Evolutionary conservation across 2,797 vertebrate species (phyloP).

Genomic region (Poeciliopsis presidionis): DNA sequence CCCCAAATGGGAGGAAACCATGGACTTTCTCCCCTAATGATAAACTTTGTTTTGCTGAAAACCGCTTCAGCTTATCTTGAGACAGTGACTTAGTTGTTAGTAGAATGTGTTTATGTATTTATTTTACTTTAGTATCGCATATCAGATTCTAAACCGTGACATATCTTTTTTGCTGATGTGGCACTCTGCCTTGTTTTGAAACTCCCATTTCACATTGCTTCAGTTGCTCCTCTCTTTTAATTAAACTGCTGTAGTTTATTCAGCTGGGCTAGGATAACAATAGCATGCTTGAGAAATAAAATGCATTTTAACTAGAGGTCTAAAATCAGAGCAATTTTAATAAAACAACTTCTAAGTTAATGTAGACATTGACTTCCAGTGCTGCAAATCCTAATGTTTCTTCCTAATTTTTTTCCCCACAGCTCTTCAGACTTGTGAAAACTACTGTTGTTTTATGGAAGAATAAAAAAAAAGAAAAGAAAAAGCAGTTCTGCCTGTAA

Average conservation of each 20-base stretch:
- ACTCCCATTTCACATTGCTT: constrained; percentile 10
- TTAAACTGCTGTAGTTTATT: not conserved
- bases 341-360: not conserved
- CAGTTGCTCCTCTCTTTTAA: not conserved
- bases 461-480: constrained; percentile 44
- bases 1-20: not conserved
- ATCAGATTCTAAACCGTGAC: not conserved
- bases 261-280: not conserved
- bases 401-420: constrained; percentile 30
- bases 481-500: constrained; percentile 73
- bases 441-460: constrained; percentile 74
- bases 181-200: not conserved
- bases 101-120: not conserved
- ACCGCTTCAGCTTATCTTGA: constrained; percentile 1
- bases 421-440: constrained; percentile 69
- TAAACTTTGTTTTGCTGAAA: constrained; percentile 1
- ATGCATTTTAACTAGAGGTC: not conserved
- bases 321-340: not conserved
- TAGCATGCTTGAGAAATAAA: not conserved
- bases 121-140: no score
- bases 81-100: constrained; percentile 5
- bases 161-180: not conserved
- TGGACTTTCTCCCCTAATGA: constrained; percentile 11
- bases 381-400: constrained; percentile 35
- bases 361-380: not conserved